A percentile compares a stretch with the other conserved stretches of the same genome.
Evolutionary conservation across 1,140 invertebrate genomes (phyloP).

Genomic region (Armadillidium nasatum): DNA sequence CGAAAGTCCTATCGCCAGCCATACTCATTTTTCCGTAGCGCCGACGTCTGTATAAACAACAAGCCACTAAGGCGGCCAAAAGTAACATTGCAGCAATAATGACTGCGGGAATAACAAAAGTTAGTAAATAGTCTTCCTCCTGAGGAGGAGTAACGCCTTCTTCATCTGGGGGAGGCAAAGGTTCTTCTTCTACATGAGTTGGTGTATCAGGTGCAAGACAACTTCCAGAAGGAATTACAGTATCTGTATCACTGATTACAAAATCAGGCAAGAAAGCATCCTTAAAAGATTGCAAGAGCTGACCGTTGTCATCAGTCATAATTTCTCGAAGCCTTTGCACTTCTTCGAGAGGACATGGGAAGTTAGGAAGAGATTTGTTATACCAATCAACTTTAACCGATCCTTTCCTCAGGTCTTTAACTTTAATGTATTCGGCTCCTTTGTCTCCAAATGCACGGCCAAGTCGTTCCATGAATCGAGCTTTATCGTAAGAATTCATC

Average conservation of each 20-base stretch:
- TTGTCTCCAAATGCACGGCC: conserved; percentile 65
- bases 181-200: conserved; percentile 50
- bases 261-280: conserved; percentile 71
- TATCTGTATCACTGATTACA: conserved; percentile 64
- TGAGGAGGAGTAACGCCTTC: conserved; percentile 53
- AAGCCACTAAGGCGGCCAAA: conserved; percentile 78
- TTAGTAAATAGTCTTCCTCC: conserved; percentile 76
- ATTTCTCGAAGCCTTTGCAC: conserved; percentile 66
- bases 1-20: conserved; percentile 61
- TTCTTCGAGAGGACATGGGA: conserved; percentile 69
- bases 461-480: conserved; percentile 65
- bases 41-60: conserved; percentile 71
- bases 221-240: conserved; percentile 61
- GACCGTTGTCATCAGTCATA: conserved; percentile 53
- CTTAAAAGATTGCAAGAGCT: conserved; percentile 58
- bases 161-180: conserved; percentile 50
- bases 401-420: conserved; percentile 59
- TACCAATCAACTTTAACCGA: conserved; percentile 66
- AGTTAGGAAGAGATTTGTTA: conserved; percentile 63
- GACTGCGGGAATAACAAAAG: conserved; percentile 80
- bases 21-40: conserved; percentile 75
- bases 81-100: conserved; percentile 85
- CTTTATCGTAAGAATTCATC: conserved; percentile 56
- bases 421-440: conserved; percentile 64
- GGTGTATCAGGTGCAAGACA: conserved; percentile 62